Percentiles rank a stretch among this genome's conserved stretches.
These are phyloP conservation scores for Montipora foliosa DNA, from an alignment of 64 coral and sea anemone genomes.

Conservation along the genomic window DNA sequence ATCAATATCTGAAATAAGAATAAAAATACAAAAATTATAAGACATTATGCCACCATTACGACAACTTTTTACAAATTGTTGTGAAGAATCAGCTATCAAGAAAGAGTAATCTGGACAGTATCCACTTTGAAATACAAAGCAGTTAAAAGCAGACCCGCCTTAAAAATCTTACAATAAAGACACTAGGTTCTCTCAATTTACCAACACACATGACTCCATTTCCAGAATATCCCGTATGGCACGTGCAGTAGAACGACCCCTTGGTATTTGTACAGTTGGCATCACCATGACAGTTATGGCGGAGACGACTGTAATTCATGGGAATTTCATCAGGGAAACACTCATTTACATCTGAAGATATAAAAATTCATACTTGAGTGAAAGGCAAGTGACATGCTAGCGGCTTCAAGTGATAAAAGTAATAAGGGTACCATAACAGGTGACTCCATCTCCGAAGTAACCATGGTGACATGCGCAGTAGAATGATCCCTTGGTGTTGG, in stretches of 20 bases:
- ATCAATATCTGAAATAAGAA: slow-evolving; percentile 55
- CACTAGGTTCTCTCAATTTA: background rate
- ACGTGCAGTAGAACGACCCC: slow-evolving; percentile 71
- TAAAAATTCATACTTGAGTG: background rate
- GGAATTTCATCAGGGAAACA: slow-evolving; percentile 46
- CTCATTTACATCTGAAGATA: slow-evolving; percentile 49
- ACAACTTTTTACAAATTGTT: too few relatives aligned
- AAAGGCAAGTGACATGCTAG: too few relatives aligned
- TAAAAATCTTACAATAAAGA: background rate
- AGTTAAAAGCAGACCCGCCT: too few relatives aligned
- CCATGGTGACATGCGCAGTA: slow-evolving; percentile 68
- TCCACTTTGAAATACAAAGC: too few relatives aligned
- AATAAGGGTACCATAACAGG: background rate
- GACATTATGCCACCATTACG: too few relatives aligned
- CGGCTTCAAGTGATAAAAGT: background rate
- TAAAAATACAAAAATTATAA: background rate
- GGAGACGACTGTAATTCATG: slow-evolving; percentile 25
- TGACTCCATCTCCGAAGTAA: slow-evolving; percentile 56
- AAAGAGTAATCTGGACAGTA: too few relatives aligned
- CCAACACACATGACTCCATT: slow-evolving; percentile 69
- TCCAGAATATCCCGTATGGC: slow-evolving; percentile 85
- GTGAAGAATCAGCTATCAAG: too few relatives aligned
- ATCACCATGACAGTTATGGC: slow-evolving; percentile 72
- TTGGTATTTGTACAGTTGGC: slow-evolving; percentile 81
- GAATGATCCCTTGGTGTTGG: slow-evolving; percentile 77